These are phyloP conservation scores for Cataglyphis cursor DNA, from an alignment of 2,888 invertebrate genomes.

Conservation along the genomic window DNA sequence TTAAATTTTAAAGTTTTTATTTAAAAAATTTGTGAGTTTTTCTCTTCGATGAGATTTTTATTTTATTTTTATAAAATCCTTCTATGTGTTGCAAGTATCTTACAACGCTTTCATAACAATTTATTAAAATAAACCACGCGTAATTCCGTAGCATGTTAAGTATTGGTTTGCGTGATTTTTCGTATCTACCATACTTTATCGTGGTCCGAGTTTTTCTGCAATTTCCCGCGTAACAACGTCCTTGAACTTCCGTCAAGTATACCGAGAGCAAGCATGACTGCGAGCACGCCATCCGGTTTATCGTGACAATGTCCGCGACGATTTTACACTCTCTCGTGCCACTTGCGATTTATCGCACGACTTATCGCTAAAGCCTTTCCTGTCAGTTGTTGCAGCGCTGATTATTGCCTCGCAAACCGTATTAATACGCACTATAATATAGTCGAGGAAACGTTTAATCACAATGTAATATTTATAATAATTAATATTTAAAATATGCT, in stretches of 20 bases:
- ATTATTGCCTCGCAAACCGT: conserved; percentile 24
- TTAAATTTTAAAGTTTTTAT: neutral
- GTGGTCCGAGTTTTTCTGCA: conserved; percentile 28
- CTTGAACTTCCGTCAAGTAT: conserved; percentile 69
- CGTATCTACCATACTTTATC: conserved; percentile 29
- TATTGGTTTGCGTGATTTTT: conserved; percentile 11
- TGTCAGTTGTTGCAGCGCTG: conserved; percentile 45
- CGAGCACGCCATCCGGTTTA: conserved; percentile 69
- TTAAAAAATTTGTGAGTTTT: neutral
- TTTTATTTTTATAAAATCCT: neutral
- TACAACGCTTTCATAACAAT: neutral
- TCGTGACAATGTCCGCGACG: conserved; percentile 55
- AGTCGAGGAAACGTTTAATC: conserved; percentile 10
- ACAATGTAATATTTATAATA: neutral
- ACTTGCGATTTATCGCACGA: conserved; percentile 51
- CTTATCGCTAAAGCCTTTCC: conserved; percentile 66
- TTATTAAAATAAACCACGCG: neutral
- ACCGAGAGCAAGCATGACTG: conserved; percentile 12
- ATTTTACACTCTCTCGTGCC: conserved; percentile 31
- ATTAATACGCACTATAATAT: conserved; percentile 19
- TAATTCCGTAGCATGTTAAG: neutral
- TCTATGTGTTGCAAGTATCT: neutral
- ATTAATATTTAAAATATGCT: neutral
- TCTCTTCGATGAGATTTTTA: neutral
- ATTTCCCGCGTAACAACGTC: conserved; percentile 61